phyloP scores from a whole-genome alignment of 1,140 invertebrate species.

The Temnothorax curvispinosus region DNA sequence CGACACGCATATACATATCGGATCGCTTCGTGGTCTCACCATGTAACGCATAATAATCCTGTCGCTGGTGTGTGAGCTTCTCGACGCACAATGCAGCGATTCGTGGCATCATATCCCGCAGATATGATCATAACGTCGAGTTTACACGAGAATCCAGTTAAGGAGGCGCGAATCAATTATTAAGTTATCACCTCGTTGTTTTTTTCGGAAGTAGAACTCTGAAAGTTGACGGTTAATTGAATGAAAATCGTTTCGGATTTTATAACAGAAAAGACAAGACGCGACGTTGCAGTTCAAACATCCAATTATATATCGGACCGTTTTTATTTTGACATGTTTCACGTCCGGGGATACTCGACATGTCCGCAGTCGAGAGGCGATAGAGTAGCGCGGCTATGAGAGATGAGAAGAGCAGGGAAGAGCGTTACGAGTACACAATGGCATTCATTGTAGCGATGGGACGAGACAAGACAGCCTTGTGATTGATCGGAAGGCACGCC shows the following conservation, averaged over 20 bases:
- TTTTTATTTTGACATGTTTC: constrained; percentile 35
- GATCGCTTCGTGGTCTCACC: constrained; percentile 42
- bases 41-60: constrained; percentile 62
- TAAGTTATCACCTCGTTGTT: background rate
- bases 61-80: background rate
- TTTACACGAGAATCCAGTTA: background rate
- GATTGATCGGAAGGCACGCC: constrained; percentile 43
- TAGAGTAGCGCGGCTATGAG: background rate
- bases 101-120: background rate
- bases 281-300: background rate
- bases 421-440: constrained; percentile 55
- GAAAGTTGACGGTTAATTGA: no score
- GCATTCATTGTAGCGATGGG: constrained; percentile 59
- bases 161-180: background rate
- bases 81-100: constrained; percentile 15
- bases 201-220: background rate
- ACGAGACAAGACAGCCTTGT: constrained; percentile 60
- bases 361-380: background rate
- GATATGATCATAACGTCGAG: background rate
- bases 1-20: constrained; percentile 11
- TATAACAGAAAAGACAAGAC: background rate
- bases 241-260: background rate
- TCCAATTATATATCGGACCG: background rate
- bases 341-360: background rate
- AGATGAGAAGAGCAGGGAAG: constrained; percentile 8